Percentiles rank a stretch among this genome's conserved stretches.
phyloP scores from a whole-genome alignment of 1,140 invertebrate species.

The Nasonia giraulti region DNA sequence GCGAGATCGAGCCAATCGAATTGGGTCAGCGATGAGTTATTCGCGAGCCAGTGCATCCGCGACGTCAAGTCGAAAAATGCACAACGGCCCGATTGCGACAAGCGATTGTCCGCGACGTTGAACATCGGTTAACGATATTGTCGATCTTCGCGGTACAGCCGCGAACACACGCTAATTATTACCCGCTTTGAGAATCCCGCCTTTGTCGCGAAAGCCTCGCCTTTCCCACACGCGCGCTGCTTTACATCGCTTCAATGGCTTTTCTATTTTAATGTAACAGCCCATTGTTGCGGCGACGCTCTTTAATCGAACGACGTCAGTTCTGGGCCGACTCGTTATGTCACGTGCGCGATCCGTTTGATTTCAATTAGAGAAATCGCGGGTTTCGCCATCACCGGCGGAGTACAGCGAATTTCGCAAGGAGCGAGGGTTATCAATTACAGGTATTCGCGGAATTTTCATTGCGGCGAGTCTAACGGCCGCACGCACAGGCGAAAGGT shows the following conservation, averaged over 20 bases:
- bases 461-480: background rate
- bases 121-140: background rate
- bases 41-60: conserved; percentile 15
- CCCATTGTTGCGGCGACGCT: background rate
- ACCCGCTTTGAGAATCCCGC: conserved; percentile 1
- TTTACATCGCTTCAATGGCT: conserved; percentile 27
- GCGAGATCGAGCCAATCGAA: conserved; percentile 19
- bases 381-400: background rate
- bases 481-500: background rate
- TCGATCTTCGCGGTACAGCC: background rate
- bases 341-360: conserved; percentile 1
- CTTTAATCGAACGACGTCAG: background rate
- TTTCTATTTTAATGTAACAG: conserved; percentile 46
- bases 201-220: no score
- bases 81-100: no score
- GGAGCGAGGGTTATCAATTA: background rate
- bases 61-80: background rate
- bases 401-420: background rate
- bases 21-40: conserved; percentile 41
- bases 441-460: background rate
- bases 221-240: conserved; percentile 2
- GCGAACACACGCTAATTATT: conserved; percentile 12
- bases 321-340: background rate
- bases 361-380: conserved; percentile 20
- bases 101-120: no score